A percentile compares a stretch with the other conserved stretches of the same genome.
phyloP scores from a whole-genome alignment of 2,888 invertebrate species.

The Trachelus troglodyta region DNA sequence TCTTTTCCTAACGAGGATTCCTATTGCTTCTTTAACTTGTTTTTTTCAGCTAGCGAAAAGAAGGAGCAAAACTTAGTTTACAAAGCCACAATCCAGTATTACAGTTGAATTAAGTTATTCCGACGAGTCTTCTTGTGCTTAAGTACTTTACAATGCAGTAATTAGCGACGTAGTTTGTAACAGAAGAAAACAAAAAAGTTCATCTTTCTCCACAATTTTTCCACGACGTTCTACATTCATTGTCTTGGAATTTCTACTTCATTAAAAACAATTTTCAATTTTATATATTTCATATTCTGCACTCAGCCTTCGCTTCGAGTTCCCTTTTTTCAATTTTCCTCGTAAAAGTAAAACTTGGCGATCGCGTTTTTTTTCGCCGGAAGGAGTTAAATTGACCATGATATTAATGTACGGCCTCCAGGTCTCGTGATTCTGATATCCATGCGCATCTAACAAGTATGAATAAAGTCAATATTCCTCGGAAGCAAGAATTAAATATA shows the following conservation, averaged over 20 bases:
- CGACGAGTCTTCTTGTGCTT: not conserved
- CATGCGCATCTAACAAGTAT: not conserved
- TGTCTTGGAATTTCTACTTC: not conserved
- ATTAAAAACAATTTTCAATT: not conserved
- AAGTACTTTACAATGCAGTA: not conserved
- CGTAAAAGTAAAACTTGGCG: conserved; percentile 20
- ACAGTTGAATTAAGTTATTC: not conserved
- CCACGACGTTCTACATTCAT: not conserved
- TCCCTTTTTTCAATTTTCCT: not conserved
- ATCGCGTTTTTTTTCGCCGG: conserved; percentile 23
- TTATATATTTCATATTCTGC: not conserved
- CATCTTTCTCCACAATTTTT: not conserved
- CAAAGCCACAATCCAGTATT: not conserved
- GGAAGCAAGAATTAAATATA: not conserved
- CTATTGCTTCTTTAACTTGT: not conserved
- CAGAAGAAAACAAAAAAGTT: not conserved
- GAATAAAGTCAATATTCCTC: not conserved
- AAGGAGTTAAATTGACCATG: conserved; percentile 32
- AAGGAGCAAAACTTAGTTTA: not conserved
- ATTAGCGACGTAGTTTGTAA: not conserved
- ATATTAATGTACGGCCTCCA: conserved; percentile 27
- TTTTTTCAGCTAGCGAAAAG: not conserved
- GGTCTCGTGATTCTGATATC: not conserved
- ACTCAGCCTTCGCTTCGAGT: not conserved
- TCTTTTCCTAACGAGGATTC: not conserved